These are phyloP conservation scores for Hypotaenidia okinawae DNA, from an alignment of 2,797 vertebrate species.

Conservation along the genomic window DNA sequence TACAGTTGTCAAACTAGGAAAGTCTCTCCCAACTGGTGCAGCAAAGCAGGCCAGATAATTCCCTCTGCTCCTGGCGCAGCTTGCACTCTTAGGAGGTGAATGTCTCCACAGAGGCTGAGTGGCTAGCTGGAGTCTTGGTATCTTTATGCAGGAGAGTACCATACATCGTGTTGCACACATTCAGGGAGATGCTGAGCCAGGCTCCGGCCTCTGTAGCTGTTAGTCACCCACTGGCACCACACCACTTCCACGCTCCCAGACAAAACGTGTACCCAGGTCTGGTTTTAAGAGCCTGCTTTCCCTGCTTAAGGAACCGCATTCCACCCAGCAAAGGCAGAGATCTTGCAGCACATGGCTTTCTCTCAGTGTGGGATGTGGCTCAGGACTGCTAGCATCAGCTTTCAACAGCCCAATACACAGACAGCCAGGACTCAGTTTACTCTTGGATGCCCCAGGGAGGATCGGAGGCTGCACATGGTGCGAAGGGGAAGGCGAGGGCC, in stretches of 20 bases:
- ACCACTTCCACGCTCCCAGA: background rate
- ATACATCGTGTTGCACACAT: background rate
- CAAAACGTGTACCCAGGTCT: background rate
- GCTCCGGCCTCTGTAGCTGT: background rate
- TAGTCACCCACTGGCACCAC: slow-evolving; percentile 6
- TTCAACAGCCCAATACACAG: slow-evolving; percentile 7
- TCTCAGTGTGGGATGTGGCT: slow-evolving; percentile 4
- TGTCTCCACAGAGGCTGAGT: background rate
- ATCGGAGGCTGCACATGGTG: slow-evolving; percentile 44
- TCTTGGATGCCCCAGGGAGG: slow-evolving; percentile 58
- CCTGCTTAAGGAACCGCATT: slow-evolving; percentile 19
- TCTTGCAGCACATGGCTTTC: slow-evolving; percentile 42
- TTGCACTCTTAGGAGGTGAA: slow-evolving; percentile 30
- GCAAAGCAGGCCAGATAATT: slow-evolving; percentile 23
- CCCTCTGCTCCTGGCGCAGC: slow-evolving; percentile 39
- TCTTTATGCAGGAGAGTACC: slow-evolving; percentile 29
- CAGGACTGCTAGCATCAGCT: slow-evolving; percentile 27
- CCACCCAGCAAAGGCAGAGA: slow-evolving; percentile 45
- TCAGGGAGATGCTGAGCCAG: slow-evolving; percentile 23
- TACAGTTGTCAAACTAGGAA: slow-evolving; percentile 14
- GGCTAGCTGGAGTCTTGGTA: slow-evolving; percentile 14
- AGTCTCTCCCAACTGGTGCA: slow-evolving; percentile 50
- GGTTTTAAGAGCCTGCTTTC: slow-evolving; percentile 16
- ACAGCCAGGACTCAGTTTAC: slow-evolving; percentile 46
- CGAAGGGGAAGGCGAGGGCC: slow-evolving; percentile 53